Base-by-base conservation (phyloP, 2,888 invertebrate genomes). In the Andrena marginata region DNA sequence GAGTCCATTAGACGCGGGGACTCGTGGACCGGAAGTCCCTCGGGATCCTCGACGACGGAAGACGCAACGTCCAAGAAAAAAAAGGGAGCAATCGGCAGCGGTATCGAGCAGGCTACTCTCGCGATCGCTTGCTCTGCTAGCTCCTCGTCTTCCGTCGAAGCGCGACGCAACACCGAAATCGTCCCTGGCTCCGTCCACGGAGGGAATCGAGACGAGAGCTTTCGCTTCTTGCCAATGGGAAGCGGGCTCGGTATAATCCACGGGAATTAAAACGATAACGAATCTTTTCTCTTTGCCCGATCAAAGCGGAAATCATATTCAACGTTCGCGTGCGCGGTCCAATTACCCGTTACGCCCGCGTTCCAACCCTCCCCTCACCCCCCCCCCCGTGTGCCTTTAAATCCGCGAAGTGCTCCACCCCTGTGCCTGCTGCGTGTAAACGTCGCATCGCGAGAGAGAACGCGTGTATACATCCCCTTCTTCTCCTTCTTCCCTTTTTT, bases 1-100 rank as follows among this genome's bases (percentile, higher is more conserved):
- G 86, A 87, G 90, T 89, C 89, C 90, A 91, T 91, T 90, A 89
- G 86, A 78, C 79, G 85, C 84, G 86, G 88, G 77, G 80, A 82
- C 85, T 85, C 88, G 85, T 83, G 88, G 84, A 89, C 89, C 89
- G 90, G 89, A 90, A 90, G 88, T 90, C 91, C 87, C 92, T 59
- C 71, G 90, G 89, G 91, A 88, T 20, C 26, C 73, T 73, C 83
- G 71, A 69, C 71, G 80, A 65, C 77, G 80, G 83, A 83, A 80
- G 85, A 75, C 56, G 86, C 16, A 70, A 33, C 33, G 29, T 51
- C 35, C 33, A 69, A 63, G 60, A 72, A 62, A 74, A 74, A 75
- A 84, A 84, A 71, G n/a, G 5, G 10, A 23, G 26, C 31, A 42
- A 56, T n/a, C 35, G 29, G 4, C 16, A n/a, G 23, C 31, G 48